Conservation (phyloP, 2,888 invertebrate genomes). For the Carcina quercana region DNA sequence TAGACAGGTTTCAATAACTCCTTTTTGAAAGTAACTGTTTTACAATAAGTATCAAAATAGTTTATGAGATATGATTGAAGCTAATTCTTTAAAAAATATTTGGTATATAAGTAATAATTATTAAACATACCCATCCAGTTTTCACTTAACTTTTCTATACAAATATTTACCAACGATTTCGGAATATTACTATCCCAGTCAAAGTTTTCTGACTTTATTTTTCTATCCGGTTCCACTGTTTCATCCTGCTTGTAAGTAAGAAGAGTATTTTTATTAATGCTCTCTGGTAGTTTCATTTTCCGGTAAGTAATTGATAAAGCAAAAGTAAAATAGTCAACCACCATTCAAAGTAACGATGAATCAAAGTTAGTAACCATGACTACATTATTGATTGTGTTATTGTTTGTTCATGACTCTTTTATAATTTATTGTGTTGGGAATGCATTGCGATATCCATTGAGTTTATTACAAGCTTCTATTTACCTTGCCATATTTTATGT, state of each 20-base stretch:
- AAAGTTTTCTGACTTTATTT: slow-evolving; percentile 66
- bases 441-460: no score
- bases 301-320: no score
- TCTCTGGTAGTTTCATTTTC: slow-evolving; percentile 48
- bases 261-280: slow-evolving; percentile 52
- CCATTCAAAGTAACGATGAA: no score
- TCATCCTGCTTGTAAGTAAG: slow-evolving; percentile 51
- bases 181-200: slow-evolving; percentile 65
- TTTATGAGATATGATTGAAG: background rate
- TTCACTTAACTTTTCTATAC: slow-evolving; percentile 61
- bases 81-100: background rate
- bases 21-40: background rate
- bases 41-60: background rate
- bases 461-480: no score
- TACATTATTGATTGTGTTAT: no score
- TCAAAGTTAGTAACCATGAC: no score
- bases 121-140: slow-evolving; percentile 53
- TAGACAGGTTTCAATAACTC: background rate
- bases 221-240: slow-evolving; percentile 49
- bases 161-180: slow-evolving; percentile 56
- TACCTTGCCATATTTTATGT: no score
- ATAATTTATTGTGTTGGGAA: no score
- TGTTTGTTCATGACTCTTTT: no score
- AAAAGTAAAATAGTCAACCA: no score
- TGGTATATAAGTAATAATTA: background rate